Evolutionary conservation across 2,888 invertebrate genomes (phyloP).

Genomic region (Plemyria rubiginata): DNA sequence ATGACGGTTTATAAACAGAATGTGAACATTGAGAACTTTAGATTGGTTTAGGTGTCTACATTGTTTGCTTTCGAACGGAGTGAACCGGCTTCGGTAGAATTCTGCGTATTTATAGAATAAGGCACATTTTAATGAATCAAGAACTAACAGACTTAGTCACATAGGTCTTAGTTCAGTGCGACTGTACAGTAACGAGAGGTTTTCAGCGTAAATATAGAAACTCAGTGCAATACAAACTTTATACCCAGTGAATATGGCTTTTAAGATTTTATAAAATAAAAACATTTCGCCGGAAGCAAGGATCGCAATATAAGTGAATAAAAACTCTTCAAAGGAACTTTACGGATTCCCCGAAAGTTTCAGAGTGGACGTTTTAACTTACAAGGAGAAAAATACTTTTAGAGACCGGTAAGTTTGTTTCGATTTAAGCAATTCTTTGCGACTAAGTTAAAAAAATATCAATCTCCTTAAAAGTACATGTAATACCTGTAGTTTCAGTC

Average conservation of each 20-base stretch:
- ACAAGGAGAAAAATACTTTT: slow-evolving; percentile 26
- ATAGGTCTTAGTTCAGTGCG: background rate
- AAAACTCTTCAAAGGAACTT: slow-evolving; percentile 49
- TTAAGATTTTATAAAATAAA: slow-evolving; percentile 16
- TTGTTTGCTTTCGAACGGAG: slow-evolving; percentile 6
- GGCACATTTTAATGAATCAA: slow-evolving; percentile 9
- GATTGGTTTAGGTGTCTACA: background rate
- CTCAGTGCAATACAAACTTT: slow-evolving; percentile 12
- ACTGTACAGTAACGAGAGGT: slow-evolving; percentile 1
- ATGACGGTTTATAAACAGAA: slow-evolving; percentile 17
- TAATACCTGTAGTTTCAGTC: too few relatives aligned
- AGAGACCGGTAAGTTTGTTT: slow-evolving; percentile 19
- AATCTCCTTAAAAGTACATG: too few relatives aligned
- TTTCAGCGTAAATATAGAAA: background rate
- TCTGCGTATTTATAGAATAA: slow-evolving; percentile 15
- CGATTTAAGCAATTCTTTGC: too few relatives aligned
- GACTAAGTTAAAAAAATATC: too few relatives aligned
- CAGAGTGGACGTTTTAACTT: slow-evolving; percentile 37
- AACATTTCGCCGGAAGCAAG: slow-evolving; percentile 22
- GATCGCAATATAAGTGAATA: slow-evolving; percentile 37
- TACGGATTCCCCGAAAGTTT: slow-evolving; percentile 50
- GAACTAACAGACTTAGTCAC: background rate
- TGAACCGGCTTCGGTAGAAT: background rate
- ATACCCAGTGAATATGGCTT: slow-evolving; percentile 16
- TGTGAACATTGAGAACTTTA: slow-evolving; percentile 21